Base-by-base conservation (phyloP, 1,140 invertebrate genomes). In the Atta cephalotes region DNA sequence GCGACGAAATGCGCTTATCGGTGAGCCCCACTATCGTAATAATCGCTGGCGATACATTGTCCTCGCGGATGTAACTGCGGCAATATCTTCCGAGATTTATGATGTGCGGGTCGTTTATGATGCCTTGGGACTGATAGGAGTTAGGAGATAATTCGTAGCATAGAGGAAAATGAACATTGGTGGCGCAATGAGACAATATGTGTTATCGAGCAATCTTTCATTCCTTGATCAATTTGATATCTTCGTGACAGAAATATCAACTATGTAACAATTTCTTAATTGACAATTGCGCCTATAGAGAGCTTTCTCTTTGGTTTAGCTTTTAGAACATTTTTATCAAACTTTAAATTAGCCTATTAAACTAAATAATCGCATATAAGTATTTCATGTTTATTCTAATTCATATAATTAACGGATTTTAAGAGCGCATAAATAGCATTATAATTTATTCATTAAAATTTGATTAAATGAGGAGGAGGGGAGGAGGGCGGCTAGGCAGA, bases 31-130 rank as follows among this genome's bases (percentile, higher is more conserved):
- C 65, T 53, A 70, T 56, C 78, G 65, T 84, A 62, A 51, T 84
- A 84, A 84, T 84, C 39, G 80, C 14, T 56, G n/a, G 25, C 56
- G 70, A 84, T 84, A 84, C 51, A 84, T 74, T 14, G 80, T 35
- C 25, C 12, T 9, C 21, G 66, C 18, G 39, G 70, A 84, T 84
- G 39, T 63, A 58, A 53, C 62, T 53, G 14, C 58, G 51, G 35
- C 72, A 45, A 53, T 85, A 85, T 77, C 84, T 85, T 84, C 39
- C 53, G 25, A 76, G 84, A 85, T 78, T 85, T 79, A 85, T 85
- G 84, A 79, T 68, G 72, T 68, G 60, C 58, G 31, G 35, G 62
- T 21, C 80, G 56, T 74, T 84, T 84, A 76, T 76, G 80, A 84
- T 63, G 70, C 70, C 60, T 79, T n/a, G 51, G 49, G 25, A 53